Conservation (phyloP, 2,888 invertebrate species). For the Nebria salina region DNA sequence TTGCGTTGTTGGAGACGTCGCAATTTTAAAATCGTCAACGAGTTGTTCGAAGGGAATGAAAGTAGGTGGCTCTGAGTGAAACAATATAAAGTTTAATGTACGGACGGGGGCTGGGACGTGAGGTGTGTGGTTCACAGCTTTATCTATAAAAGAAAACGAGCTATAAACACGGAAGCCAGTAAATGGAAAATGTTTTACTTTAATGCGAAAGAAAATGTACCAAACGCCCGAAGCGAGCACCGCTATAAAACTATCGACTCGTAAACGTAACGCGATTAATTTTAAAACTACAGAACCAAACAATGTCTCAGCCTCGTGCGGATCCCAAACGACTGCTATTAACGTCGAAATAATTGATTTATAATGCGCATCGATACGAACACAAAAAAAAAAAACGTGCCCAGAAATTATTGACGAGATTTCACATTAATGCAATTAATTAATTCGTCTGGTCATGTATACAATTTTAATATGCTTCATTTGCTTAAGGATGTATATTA, state of each 20-base stretch:
- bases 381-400: neutral
- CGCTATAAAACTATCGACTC: conserved; percentile 43
- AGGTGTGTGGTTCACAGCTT: conserved; percentile 53
- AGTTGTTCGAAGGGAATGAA: conserved; percentile 8
- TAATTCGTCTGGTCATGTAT: neutral
- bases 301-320: conserved; percentile 18
- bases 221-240: conserved; percentile 12
- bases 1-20: conserved; percentile 40
- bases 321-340: conserved; percentile 22
- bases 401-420: neutral
- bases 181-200: conserved; percentile 55
- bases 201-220: conserved; percentile 52
- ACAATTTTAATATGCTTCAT: neutral
- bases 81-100: conserved; percentile 41
- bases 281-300: conserved; percentile 26
- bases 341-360: conserved; percentile 38
- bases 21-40: conserved; percentile 26
- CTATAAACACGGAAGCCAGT: conserved; percentile 55
- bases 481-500: neutral
- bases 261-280: conserved; percentile 44
- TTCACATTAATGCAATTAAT: neutral
- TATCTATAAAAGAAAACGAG: conserved; percentile 55
- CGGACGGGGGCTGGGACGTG: conserved; percentile 17
- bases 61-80: conserved; percentile 24
- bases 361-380: conserved; percentile 34